A percentile compares a stretch with the other conserved stretches of the same genome.
Evolutionary conservation across 2,888 invertebrate genomes (phyloP).

Genomic region (Chrysomela aeneicollis): DNA sequence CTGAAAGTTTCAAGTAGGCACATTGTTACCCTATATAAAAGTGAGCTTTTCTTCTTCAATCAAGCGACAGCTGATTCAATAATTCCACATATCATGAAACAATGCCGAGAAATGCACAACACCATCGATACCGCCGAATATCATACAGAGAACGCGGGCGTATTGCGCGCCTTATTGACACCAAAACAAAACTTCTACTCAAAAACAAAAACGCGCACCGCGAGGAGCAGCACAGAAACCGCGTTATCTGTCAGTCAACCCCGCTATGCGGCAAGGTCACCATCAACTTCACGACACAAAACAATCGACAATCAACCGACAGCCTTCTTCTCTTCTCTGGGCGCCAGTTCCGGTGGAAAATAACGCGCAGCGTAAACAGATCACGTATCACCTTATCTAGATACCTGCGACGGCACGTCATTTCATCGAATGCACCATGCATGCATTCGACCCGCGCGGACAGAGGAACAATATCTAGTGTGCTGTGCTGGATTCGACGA

Average conservation of each 20-base stretch:
- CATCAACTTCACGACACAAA: neutral
- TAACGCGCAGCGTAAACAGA: neutral
- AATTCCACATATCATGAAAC: neutral
- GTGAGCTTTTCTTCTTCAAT: constrained; percentile 1
- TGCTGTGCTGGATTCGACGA: neutral
- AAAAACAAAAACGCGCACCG: too few relatives aligned
- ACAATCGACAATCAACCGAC: neutral
- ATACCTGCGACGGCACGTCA: neutral
- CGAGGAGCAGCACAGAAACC: neutral
- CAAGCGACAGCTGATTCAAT: neutral
- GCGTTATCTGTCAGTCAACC: neutral
- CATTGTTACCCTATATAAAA: too few relatives aligned
- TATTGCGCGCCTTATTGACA: neutral
- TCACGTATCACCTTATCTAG: neutral
- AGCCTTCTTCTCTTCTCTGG: neutral
- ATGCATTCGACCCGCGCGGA: too few relatives aligned
- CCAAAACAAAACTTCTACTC: neutral
- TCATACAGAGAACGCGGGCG: neutral
- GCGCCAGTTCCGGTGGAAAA: neutral
- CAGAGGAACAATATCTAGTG: too few relatives aligned
- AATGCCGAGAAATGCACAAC: neutral
- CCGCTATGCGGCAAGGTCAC: constrained; percentile 5
- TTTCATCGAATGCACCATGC: too few relatives aligned
- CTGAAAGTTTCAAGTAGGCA: too few relatives aligned
- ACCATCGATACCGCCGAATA: neutral